Evolutionary conservation across 2,797 vertebrate genomes (phyloP), one percentile per base, ranked within the genome.

Genomic region (Karalla daura): DNA sequence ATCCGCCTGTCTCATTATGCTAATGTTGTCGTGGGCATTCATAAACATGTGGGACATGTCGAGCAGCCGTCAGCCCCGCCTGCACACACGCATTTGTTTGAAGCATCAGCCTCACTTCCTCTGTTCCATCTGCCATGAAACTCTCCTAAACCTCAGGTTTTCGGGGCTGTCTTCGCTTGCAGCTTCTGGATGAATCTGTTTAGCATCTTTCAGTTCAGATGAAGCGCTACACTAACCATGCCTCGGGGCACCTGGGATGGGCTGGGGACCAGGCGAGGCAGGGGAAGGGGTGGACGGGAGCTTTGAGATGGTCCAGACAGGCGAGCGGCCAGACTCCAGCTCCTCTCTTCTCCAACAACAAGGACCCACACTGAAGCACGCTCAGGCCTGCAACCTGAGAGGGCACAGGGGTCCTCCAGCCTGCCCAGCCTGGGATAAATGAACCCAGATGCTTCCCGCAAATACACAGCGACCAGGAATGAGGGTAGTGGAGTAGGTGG

Each of bases 401-500:
- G 93, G 91, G 93, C 85, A 85, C 61, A 46, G 86, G 80, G 89
- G 86, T 88, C 90, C 87, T 88, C 21, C 35, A 82, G 89, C 78
- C 83, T 87, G 76, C 84, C 80, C 88, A 68, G 47, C 44, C 58
- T 41, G 78, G 78, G 83, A 87, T 99, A 99, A 99, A 94, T 85
- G 95, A 94, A 97, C 93, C 94, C 98, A 99, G 96, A 99, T 98
- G 98, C 92, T 94, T 93, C 92, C 92, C 85, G 90, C 91, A 90
- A 85, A 89, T 85, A 52, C 54, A 71, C 63, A 70, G 73, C 71
- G 74, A 91, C 89, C 84, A 91, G 86, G 60, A 83, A 52, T 27
- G 49, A 69, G 33, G 43, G 49, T 0, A 52, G 47, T 62, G 64
- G 24, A n/a, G 75, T 23, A 40, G 66, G 63, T 60, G 65, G 90